Percentiles rank a stretch among this genome's conserved stretches.
Evolutionary conservation across 2,113 vertebrate genomes (phyloP).

Genomic region (Zosterops pallidus): DNA sequence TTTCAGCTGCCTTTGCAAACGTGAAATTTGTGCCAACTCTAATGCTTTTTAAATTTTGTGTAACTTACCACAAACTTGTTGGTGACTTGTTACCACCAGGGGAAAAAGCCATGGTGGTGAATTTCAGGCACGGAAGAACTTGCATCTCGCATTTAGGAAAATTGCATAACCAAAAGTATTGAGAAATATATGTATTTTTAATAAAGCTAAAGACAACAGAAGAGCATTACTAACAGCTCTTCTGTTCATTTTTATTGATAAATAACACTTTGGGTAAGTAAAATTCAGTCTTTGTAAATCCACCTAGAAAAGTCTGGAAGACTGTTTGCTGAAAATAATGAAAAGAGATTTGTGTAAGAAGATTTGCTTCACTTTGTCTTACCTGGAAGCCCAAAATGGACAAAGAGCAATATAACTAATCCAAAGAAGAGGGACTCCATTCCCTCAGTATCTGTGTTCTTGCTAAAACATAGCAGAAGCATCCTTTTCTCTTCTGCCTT

Average conservation of each 20-base stretch:
- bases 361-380: neutral
- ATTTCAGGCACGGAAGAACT: conserved; percentile 5
- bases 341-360: neutral
- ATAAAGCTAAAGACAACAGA: conserved; percentile 36
- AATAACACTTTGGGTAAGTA: neutral
- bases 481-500: neutral
- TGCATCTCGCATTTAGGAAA: neutral
- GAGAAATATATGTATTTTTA: neutral
- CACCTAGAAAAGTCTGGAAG: neutral
- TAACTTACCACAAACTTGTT: conserved; percentile 17
- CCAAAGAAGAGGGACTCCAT: neutral
- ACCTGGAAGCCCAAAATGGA: neutral
- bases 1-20: conserved; percentile 52
- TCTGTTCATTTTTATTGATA: neutral
- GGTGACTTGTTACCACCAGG: neutral
- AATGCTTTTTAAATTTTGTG: conserved; percentile 39
- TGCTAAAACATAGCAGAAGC: neutral
- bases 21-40: conserved; percentile 18
- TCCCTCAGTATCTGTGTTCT: neutral
- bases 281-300: neutral
- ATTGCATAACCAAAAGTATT: neutral
- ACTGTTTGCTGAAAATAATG: neutral
- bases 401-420: neutral
- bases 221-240: neutral
- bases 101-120: neutral